A percentile compares a stretch with the other conserved stretches of the same genome.
These are phyloP conservation scores for Archocentrus centrarchus DNA, from an alignment of 2,113 vertebrate genomes.

Conservation along the genomic window DNA sequence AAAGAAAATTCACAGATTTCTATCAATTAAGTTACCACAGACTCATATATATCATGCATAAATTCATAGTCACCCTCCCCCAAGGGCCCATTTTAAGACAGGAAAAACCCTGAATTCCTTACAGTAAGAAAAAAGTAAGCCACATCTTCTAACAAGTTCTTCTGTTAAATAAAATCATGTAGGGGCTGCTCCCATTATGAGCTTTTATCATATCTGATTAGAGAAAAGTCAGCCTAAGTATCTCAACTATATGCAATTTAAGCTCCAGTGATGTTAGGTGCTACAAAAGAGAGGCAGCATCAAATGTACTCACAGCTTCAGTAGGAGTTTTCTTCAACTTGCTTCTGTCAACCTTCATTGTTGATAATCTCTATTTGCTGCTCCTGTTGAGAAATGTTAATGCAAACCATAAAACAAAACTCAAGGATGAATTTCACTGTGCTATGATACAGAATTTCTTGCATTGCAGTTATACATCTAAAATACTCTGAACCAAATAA, in stretches of 20 bases:
- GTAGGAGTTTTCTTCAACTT: conserved; percentile 97
- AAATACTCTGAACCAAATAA: neutral
- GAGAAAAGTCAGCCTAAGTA: neutral
- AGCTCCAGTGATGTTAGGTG: neutral
- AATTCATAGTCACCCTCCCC: rapidly evolving
- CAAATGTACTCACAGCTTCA: conserved; percentile 89
- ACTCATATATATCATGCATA: neutral
- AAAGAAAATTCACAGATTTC: neutral
- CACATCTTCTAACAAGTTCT: neutral
- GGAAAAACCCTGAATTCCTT: neutral
- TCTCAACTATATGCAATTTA: neutral
- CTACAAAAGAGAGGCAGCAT: neutral
- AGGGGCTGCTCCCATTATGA: neutral
- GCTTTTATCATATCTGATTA: neutral
- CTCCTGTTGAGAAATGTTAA: conserved; percentile 69
- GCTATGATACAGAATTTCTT: neutral
- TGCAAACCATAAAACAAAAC: neutral
- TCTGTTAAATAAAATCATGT: neutral
- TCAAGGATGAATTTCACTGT: neutral
- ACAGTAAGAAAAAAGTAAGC: neutral
- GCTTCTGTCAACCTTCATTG: conserved; percentile 97
- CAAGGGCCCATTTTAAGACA: neutral
- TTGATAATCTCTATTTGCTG: conserved; percentile 81
- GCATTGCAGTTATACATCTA: neutral
- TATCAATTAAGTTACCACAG: neutral